These are phyloP conservation scores for Catostomus latipinnis DNA, from an alignment of 2,797 vertebrate genomes.

Conservation along the genomic window DNA sequence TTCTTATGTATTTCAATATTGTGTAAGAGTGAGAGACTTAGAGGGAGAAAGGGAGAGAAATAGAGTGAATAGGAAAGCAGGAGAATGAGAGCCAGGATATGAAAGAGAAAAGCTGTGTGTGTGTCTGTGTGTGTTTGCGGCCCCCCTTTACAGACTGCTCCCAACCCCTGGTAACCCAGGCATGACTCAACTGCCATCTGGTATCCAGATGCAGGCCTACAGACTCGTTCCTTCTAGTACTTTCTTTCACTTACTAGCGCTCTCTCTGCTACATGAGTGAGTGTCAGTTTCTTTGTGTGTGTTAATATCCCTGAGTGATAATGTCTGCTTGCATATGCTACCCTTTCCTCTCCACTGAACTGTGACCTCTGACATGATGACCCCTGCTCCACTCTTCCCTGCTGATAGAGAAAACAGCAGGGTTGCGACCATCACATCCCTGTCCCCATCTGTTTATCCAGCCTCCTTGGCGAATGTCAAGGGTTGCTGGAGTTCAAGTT, in stretches of 20 bases:
- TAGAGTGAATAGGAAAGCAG: slow-evolving; percentile 42
- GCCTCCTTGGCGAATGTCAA: slow-evolving; percentile 51
- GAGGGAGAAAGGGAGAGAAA: slow-evolving; percentile 54
- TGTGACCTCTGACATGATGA: slow-evolving; percentile 55
- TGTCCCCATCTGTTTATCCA: slow-evolving; percentile 62
- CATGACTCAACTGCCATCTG: slow-evolving; percentile 69
- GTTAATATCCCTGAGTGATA: slow-evolving; percentile 55
- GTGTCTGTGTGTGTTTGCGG: slow-evolving; percentile 24
- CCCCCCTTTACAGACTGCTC: slow-evolving; percentile 59
- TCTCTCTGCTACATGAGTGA: slow-evolving; percentile 45
- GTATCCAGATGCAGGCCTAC: slow-evolving; percentile 66
- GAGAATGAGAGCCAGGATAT: slow-evolving; percentile 47
- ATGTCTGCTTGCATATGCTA: slow-evolving; percentile 51
- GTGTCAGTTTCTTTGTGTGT: slow-evolving; percentile 42
- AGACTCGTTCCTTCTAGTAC: slow-evolving; percentile 40
- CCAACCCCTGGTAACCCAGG: slow-evolving; percentile 67
- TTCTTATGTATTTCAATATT: slow-evolving; percentile 54
- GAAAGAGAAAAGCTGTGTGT: slow-evolving; percentile 50
- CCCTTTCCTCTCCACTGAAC: slow-evolving; percentile 50
- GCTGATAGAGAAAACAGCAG: slow-evolving; percentile 55
- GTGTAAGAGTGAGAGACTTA: slow-evolving; percentile 32
- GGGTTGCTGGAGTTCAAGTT: slow-evolving; percentile 65
- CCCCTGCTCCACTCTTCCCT: slow-evolving; percentile 48
- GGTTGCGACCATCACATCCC: slow-evolving; percentile 51
- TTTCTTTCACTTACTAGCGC: slow-evolving; percentile 51